Base-by-base conservation (phyloP, 2,797 vertebrate genomes). In the Halcyon smyrnensis region DNA sequence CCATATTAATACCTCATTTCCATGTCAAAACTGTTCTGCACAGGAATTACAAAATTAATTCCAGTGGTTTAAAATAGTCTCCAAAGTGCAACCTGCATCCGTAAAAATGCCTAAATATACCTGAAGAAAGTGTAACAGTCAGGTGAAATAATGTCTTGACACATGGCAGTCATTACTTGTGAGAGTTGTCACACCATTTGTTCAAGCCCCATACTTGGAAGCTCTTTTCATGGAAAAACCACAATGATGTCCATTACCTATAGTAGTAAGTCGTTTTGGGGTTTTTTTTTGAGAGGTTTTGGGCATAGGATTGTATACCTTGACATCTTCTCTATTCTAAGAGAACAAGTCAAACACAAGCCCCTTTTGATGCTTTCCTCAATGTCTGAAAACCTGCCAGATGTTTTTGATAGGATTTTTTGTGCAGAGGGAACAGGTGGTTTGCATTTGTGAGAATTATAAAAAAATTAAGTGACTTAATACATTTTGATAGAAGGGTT, bases 211-310 rank as follows among this genome's bases (percentile, higher is more conserved):
- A 5, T 14, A 8, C 9, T 10, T 67, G 28, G 28, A 71, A 84
- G 4, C 8, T 65, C 10, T 53, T 82, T 71, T 15, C 36, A 13
- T 69, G 20, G 24, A 45, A 83, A 85, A 70, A 28, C 0, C 43
- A 81, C 2, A 4, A 19, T 27, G 3, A 19, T 27, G 3, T 25
- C 23, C 15, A 11, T 30, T 68, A 67, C 6, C 17, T 51, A 30
- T 15, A 9, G 8, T 25, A 48, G 8, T 46, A 70, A 28, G 1
- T 34, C 2, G 23, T 6, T 27, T 15, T 70, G 43, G 43, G 17
- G 17, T 12, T 46, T 46, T 63, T n/a, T 24, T 25, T 43, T 3
- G 4, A 59, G 14, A 45, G 5, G 3, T 2, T 4, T 6, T 1
- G 2, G 16, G 3, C 14, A 13, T 67, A 85, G 6, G 18, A 25